phyloP scores from a whole-genome alignment of 37 sponge, comb jelly and placozoan species.

The Ianthella basta region DNA sequence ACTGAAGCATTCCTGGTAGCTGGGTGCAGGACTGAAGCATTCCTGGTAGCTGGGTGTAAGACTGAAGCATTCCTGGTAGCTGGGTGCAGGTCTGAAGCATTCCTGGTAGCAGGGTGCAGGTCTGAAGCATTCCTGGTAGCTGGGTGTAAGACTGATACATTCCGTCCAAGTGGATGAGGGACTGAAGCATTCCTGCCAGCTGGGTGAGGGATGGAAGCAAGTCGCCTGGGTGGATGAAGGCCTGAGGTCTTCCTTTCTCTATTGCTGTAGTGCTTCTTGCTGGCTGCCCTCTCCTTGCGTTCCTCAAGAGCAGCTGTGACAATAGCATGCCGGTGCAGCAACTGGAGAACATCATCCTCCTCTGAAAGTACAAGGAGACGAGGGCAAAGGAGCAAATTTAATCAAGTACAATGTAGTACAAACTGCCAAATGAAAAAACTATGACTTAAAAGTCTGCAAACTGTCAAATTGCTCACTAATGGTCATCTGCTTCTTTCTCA shows the following conservation, averaged over 20 bases:
- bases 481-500: constrained; percentile 9
- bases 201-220: too few relatives aligned
- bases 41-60: too few relatives aligned
- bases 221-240: background rate
- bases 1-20: background rate
- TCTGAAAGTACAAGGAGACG: background rate
- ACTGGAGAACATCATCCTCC: background rate
- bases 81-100: too few relatives aligned
- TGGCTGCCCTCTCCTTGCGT: background rate
- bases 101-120: too few relatives aligned
- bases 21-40: too few relatives aligned
- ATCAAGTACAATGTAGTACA: background rate
- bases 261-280: background rate
- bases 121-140: too few relatives aligned
- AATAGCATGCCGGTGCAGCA: constrained; percentile 4
- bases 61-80: too few relatives aligned
- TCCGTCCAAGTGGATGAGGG: too few relatives aligned
- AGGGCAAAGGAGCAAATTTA: background rate
- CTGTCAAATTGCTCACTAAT: constrained; percentile 3
- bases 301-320: constrained; percentile 24
- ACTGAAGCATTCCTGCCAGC: too few relatives aligned
- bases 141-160: too few relatives aligned
- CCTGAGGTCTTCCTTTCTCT: background rate
- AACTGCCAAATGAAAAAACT: background rate
- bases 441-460: background rate